Evolutionary conservation across 2,888 invertebrate species (phyloP), one percentile per base, ranked within the genome.

Genomic region (Eupelmus urozonus): DNA sequence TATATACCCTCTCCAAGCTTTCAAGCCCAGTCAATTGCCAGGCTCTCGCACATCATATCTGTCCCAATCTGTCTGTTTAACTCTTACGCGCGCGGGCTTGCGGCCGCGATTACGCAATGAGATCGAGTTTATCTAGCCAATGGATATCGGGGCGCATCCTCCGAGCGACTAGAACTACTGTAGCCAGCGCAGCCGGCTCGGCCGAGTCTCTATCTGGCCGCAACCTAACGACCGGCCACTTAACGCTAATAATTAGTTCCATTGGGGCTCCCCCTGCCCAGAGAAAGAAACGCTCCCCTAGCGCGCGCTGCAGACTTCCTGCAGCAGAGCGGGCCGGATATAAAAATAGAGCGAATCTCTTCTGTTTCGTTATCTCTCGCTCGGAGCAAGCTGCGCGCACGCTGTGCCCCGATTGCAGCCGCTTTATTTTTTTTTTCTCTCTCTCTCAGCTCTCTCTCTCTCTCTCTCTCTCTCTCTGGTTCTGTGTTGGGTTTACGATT

Each of bases 181-280:
- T n/a, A n/a, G n/a, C n/a, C n/a, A 70, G 29, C 59, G 27, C 45
- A 25, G 0, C 20, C 40, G n/a, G 69, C 34, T 16, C 20, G 4
- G 25, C 16, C 29, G 57, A 42, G 42, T 29, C 45, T 34, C 34
- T 23, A 29, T 34, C 9, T 45, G 16, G 9, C 45, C n/a, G 34
- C 34, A n/a, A 34, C 34, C 23, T 29, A 55, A 63, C 55, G 85
- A 88, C 86, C 86, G 86, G 86, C 88, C 89, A 88, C 89, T 89
- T 89, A 88, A 88, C 87, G 88, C 86, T 88, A 89, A 89, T 89
- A 88, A 90, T 90, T 90, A 89, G 89, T 88, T 89, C 87, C 87
- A 88, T 90, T 88, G 89, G 88, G 87, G 83, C n/a, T 84, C 82
- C 84, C 84, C 76, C 69, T 82, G 84, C 83, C 34, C 3, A 34